Evolutionary conservation across 2,113 vertebrate species (phyloP).

Genomic region (Egretta garzetta): DNA sequence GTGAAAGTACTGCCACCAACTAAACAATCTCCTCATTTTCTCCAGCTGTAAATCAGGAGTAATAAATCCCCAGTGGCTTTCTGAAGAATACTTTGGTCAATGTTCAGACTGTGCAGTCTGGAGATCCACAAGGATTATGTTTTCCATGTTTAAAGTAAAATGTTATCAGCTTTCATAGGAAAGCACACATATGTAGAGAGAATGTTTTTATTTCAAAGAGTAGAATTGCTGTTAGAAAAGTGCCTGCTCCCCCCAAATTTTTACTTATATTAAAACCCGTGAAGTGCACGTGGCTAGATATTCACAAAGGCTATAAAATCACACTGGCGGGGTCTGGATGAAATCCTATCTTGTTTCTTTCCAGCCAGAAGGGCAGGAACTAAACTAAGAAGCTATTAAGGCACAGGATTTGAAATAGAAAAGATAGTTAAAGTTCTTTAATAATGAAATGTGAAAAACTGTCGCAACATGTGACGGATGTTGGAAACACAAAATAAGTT

Average conservation of each 20-base stretch:
- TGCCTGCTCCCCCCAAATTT: neutral
- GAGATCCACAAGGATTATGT: neutral
- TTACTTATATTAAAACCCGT: neutral
- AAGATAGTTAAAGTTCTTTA: neutral
- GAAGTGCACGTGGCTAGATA: neutral
- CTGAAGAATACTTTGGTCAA: neutral
- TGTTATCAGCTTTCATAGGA: neutral
- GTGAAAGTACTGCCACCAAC: neutral
- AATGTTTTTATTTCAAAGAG: neutral
- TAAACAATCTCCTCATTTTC: neutral
- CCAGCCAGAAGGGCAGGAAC: neutral
- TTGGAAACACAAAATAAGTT: neutral
- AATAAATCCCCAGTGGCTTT: slow-evolving; percentile 8
- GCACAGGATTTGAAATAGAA: neutral
- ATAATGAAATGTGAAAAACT: neutral
- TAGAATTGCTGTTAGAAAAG: neutral
- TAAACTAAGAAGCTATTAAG: neutral
- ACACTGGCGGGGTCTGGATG: neutral
- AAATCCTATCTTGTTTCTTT: neutral
- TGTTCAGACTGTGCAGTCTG: neutral
- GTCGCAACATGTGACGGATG: neutral
- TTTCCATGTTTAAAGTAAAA: neutral
- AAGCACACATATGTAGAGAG: neutral
- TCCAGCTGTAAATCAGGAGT: neutral
- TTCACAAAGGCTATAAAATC: neutral